A percentile compares a stretch with the other conserved stretches of the same genome.
Conservation (phyloP, 2,888 invertebrate species). For the Pycnomerus fuliginosus region DNA sequence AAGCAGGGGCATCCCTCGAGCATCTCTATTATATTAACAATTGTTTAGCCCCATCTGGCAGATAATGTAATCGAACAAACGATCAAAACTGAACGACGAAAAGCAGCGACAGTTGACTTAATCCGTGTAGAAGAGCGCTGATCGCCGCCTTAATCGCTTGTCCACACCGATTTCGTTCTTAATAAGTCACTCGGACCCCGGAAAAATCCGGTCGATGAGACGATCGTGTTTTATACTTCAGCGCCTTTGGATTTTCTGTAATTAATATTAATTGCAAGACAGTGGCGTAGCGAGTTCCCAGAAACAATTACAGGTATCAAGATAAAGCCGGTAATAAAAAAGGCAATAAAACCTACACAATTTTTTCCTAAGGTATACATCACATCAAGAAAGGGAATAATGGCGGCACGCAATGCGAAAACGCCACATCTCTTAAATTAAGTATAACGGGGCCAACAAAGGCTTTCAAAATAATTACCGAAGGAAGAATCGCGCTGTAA, state of each 20-base stretch:
- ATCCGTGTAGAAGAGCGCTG: conserved; percentile 47
- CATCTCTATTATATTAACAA: conserved; percentile 20
- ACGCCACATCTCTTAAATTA: conserved; percentile 35
- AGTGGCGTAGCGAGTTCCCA: conserved; percentile 25
- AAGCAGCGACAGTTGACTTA: conserved; percentile 42
- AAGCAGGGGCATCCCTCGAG: conserved; percentile 27
- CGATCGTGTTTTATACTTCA: conserved; percentile 23
- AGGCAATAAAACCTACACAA: conserved; percentile 30
- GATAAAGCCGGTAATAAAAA: conserved; percentile 36
- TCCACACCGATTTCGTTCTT: conserved; percentile 47
- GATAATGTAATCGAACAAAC: conserved; percentile 1
- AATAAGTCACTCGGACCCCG: conserved; percentile 45
- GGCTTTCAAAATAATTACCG: conserved; percentile 47
- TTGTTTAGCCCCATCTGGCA: conserved; percentile 18
- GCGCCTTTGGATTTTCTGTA: conserved; percentile 23
- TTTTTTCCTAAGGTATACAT: conserved; percentile 5
- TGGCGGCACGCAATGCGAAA: conserved; percentile 27
- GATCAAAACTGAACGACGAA: conserved; percentile 10
- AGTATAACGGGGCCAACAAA: conserved; percentile 41
- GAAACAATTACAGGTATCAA: conserved; percentile 36
- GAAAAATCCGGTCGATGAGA: conserved; percentile 6
- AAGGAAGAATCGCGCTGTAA: conserved; percentile 42
- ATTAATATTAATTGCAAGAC: conserved; percentile 36
- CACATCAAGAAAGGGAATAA: conserved; percentile 4
- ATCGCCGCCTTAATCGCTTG: conserved; percentile 50